Percentiles rank a stretch among this genome's conserved stretches.
Conservation (phyloP, 2,888 invertebrate genomes). For the Drosophila ustulata region DNA sequence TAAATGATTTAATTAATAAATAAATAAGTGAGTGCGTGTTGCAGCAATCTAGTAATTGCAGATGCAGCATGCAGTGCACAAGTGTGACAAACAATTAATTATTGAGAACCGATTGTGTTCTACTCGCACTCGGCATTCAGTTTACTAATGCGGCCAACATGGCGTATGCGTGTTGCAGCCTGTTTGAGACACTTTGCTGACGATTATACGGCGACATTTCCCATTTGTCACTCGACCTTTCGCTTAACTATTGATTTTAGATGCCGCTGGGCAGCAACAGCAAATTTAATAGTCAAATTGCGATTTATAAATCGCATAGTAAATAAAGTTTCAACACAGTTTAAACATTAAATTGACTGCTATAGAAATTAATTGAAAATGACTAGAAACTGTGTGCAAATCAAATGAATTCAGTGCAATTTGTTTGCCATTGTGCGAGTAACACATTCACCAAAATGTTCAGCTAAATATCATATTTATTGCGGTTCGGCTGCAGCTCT, state of each 20-base stretch:
- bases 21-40: slow-evolving; percentile 62
- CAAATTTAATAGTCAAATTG: slow-evolving; percentile 40
- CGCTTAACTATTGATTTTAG: slow-evolving; percentile 35
- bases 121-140: slow-evolving; percentile 9
- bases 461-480: slow-evolving; percentile 63
- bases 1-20: slow-evolving; percentile 81
- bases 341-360: background rate
- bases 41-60: slow-evolving; percentile 50
- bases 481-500: slow-evolving; percentile 37
- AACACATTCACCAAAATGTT: slow-evolving; percentile 24
- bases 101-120: slow-evolving; percentile 44
- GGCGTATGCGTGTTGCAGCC: slow-evolving; percentile 50
- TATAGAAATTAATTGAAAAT: background rate
- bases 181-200: slow-evolving; percentile 37
- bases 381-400: background rate
- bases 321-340: background rate
- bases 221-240: slow-evolving; percentile 34
- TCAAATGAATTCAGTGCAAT: slow-evolving; percentile 29
- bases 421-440: slow-evolving; percentile 17
- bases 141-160: slow-evolving; percentile 30
- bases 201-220: slow-evolving; percentile 28
- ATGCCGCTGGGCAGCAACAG: slow-evolving; percentile 8
- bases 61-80: slow-evolving; percentile 56
- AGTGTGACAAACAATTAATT: slow-evolving; percentile 67
- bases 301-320: background rate